These are phyloP conservation scores for Tridacna gigas DNA, from an alignment of 2,888 invertebrate genomes.

Conservation along the genomic window DNA sequence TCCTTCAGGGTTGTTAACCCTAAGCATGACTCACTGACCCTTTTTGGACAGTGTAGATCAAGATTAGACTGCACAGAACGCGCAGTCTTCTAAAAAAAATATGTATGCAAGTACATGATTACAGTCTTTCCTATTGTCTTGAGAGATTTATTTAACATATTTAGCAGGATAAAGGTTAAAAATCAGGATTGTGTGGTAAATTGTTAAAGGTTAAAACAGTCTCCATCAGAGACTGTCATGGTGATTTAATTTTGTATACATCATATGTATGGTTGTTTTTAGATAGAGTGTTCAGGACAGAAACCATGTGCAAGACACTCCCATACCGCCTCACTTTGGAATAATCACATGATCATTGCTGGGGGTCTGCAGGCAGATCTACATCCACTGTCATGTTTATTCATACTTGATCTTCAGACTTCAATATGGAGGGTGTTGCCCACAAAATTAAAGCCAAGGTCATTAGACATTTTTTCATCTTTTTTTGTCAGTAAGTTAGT, in stretches of 20 bases:
- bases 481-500: not conserved
- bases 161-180: too few relatives aligned
- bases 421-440: conserved; percentile 70
- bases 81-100: too few relatives aligned
- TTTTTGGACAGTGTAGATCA: too few relatives aligned
- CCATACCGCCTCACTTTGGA: conserved; percentile 77
- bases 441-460: conserved; percentile 55
- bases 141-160: too few relatives aligned
- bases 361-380: conserved; percentile 80
- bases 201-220: too few relatives aligned
- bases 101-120: too few relatives aligned
- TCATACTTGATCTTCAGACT: conserved; percentile 69
- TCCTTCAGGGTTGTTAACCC: too few relatives aligned
- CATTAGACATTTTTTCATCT: not conserved
- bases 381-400: conserved; percentile 74
- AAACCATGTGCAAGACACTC: conserved; percentile 79
- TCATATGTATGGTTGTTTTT: not conserved
- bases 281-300: conserved; percentile 1
- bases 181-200: too few relatives aligned
- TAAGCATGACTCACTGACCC: too few relatives aligned
- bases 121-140: too few relatives aligned
- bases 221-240: too few relatives aligned
- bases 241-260: not conserved
- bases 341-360: conserved; percentile 74
- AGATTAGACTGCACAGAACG: too few relatives aligned